Base-by-base conservation (phyloP, 2,888 invertebrate genomes). In the Drosophila limbata region DNA sequence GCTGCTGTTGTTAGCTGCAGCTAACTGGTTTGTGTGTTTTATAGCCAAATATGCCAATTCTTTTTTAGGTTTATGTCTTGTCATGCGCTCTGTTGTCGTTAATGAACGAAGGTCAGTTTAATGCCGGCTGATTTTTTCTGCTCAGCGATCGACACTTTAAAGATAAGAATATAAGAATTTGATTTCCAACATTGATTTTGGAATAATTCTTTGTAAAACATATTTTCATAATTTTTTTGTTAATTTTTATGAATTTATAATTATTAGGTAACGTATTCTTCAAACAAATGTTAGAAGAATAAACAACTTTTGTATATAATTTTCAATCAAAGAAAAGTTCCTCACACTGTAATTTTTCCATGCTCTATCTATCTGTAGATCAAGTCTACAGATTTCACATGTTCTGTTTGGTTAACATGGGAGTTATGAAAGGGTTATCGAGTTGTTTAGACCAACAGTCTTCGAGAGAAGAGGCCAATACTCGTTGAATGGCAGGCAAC, bases 61-160 rank as follows among this genome's bases (percentile, higher is more conserved):
- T 75, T 67, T 68, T 70, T 72, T 72, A 59, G 74, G 73, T 79
- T 85, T 88, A 82, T 88, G 73, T 75, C 71, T 75, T 85, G 81
- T 69, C 74, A 73, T 84, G 88, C 77, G 72, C 69, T 73, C 57
- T 61, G 61, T 65, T 63, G 79, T 71, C 86, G 79, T 86, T 81
- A 86, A 88, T 84, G 81, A 88, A 77, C 74, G 84, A 84, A 84
- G 84, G 84, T 88, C 87, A 83, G 68, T 70, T 73, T 48, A 55
- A 55, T 81, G 83, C 68, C 75, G 78, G 68, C 48, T 73, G 57
- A 66, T 25, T 59, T 57, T 57, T 53, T 44, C 13, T 17, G 19
- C 39, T 19, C 40, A 42, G 19, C 19, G 39, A 28, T 28, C 25
- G 17, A 40, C 39, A 42, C 35, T 57, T 13, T 5, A 1, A 39